Base-by-base conservation (phyloP, 2,113 vertebrate species). In the Puma concolor region DNA sequence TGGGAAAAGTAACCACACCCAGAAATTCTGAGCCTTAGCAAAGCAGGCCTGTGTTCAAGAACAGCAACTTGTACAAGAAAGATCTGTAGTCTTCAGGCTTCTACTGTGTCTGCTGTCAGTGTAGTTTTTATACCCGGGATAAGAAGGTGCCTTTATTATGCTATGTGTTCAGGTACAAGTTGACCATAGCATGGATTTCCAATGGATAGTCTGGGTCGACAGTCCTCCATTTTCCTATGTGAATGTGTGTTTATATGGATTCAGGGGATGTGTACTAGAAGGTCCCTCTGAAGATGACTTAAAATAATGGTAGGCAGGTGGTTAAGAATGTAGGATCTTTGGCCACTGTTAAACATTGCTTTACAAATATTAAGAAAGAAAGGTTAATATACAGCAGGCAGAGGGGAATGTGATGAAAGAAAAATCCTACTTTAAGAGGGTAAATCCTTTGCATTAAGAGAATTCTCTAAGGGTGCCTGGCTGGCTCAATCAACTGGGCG, bases 131-230 rank as follows among this genome's bases (percentile, higher is more conserved):
- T n/a, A 9, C 14, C 19, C 17, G 17, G n/a, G 4, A 41, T 19
- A 16, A 0, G 3, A 19, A 76, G 11, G 19, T n/a, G 2, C 7
- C 36, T 38, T 44, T 33, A 33, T 81, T 2, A 48, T 3, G 72
- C 1, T 21, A n/a, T 0, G 0, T 29, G 8, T 57, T 52, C 36
- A 7, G 19, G 63, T 10, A 33, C 14, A 57, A 14, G 29, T 12
- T 33, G 54, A 13, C 44, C 31, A 48, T 25, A 72, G 33, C n/a
- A 33, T 19, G 2, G 8, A 4, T 71, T 64, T 71, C 79, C 93
- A 36, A 7, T 6, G 27, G 14, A 3, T 21, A 16, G 4, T 38
- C 27, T 48, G 81, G 38, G 3, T 16, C 11, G 21, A 23, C 25
- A 69, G 4, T 41, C 41, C 12, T 16, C 33, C 16, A 31, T 41